Evolutionary conservation across 2,797 vertebrate species (phyloP).

Genomic region (Ptychobarbus kaznakovi): DNA sequence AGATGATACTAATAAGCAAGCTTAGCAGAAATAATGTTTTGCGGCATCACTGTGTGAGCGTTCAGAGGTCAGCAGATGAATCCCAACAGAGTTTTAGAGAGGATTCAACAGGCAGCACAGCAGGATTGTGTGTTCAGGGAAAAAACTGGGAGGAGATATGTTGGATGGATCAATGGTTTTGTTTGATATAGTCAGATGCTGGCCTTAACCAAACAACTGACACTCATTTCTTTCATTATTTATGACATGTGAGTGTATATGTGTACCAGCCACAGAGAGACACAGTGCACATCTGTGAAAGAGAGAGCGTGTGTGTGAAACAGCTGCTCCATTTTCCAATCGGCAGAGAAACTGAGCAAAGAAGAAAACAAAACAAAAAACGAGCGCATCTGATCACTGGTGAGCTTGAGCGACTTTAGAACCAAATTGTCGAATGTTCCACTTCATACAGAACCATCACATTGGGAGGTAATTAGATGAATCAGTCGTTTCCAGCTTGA

Average conservation of each 20-base stretch:
- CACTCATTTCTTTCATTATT: slow-evolving; percentile 36
- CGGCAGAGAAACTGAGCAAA: background rate
- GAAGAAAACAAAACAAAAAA: background rate
- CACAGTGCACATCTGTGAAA: background rate
- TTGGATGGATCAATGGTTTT: slow-evolving; percentile 2
- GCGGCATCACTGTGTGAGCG: background rate
- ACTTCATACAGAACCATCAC: background rate
- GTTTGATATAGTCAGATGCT: slow-evolving; percentile 33
- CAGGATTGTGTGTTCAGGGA: background rate
- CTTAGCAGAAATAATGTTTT: background rate
- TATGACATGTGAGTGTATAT: background rate
- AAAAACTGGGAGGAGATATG: background rate
- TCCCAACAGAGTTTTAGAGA: background rate
- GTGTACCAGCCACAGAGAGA: background rate
- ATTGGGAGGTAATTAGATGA: slow-evolving; percentile 1
- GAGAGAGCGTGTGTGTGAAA: background rate
- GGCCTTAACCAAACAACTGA: slow-evolving; percentile 23
- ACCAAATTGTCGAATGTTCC: background rate
- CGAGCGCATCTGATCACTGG: background rate
- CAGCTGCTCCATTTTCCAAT: slow-evolving; percentile 37
- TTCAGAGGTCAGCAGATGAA: slow-evolving; percentile 6
- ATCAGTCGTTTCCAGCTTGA: background rate
- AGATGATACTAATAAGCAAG: background rate
- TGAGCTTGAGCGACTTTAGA: background rate
- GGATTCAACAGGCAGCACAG: background rate